These are phyloP conservation scores for Araneus ventricosus DNA, from an alignment of 1,140 invertebrate species.

Conservation along the genomic window DNA sequence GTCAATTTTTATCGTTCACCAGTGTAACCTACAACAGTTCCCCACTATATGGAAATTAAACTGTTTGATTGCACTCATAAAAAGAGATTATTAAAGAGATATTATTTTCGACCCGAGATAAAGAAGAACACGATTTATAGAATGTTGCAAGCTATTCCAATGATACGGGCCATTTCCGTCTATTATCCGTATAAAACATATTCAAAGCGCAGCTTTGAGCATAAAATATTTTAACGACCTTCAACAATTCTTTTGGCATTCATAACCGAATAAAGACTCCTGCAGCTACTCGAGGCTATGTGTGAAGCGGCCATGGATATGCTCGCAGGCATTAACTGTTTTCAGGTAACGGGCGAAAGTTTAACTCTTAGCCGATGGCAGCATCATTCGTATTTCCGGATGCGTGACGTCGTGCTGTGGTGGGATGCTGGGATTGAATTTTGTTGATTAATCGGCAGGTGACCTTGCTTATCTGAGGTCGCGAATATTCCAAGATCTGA, in stretches of 20 bases:
- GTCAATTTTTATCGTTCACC: neutral
- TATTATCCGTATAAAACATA: neutral
- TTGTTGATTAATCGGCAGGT: neutral
- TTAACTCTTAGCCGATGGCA: conserved; percentile 61
- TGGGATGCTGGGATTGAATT: neutral
- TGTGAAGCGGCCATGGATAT: conserved; percentile 19
- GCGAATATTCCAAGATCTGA: neutral
- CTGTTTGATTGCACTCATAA: neutral
- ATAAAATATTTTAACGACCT: neutral
- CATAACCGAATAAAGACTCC: neutral
- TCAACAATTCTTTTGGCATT: neutral
- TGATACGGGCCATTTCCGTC: conserved; percentile 10
- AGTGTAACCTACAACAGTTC: neutral
- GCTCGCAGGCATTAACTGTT: conserved; percentile 11
- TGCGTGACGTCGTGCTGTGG: conserved; percentile 25
- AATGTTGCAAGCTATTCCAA: neutral
- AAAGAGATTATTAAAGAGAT: neutral
- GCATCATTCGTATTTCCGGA: conserved; percentile 17
- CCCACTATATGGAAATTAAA: neutral
- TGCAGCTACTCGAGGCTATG: neutral
- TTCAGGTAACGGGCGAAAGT: conserved; percentile 60
- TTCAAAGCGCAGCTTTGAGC: neutral
- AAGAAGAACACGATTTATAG: neutral
- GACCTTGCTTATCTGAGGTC: neutral
- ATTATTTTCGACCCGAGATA: neutral